Base-by-base conservation (phyloP, 2,797 vertebrate genomes). In the Helarctos malayanus region DNA sequence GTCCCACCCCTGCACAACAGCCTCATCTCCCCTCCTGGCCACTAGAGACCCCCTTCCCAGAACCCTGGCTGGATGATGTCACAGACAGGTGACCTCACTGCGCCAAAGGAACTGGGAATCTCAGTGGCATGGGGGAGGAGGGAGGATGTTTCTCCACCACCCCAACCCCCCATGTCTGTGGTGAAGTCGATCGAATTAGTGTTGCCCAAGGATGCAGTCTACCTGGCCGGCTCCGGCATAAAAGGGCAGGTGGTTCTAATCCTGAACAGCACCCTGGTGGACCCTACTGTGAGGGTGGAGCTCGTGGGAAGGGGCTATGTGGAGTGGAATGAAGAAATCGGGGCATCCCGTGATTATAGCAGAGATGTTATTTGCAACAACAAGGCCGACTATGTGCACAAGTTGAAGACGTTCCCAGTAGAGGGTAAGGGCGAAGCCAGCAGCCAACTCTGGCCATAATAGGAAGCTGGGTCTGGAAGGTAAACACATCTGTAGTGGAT, bases 301-400 rank as follows among this genome's bases (percentile, higher is more conserved):
- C 95, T 98, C 0, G 92, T 98, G 13, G 98, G 98, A 2, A 91
- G 97, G 23, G 98, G 98, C 27, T 98, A 98, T 5, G 93, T 98
- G 12, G 97, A 98, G 57, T 98, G 98, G 98, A 98, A 52, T 0
- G 98, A 98, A n/a, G 98, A 98, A 11, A 38, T 56, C 0, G 73
- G 97, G 32, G 61, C 88, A 0, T 68, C 76, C 41, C 89, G 69
- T 0, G 98, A 98, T 59, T 98, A 98, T 1, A 98, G 93, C 97
- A 95, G 95, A 71, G 80, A 80, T 5, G 89, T 97, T 23, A 93
- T 98, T 59, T 98, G 98, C 71, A 98, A 96, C 92, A 98, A 98
- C 93, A 97, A 98, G 56, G 98, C 97, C 0, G 97, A 98, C 94
- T 98, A 98, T 1, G 94, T 98, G 49, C 97, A 98, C 52, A 97